A percentile compares a stretch with the other conserved stretches of the same genome.
These are phyloP conservation scores for Macquaria australasica DNA, from an alignment of 2,113 vertebrate genomes.

Conservation along the genomic window DNA sequence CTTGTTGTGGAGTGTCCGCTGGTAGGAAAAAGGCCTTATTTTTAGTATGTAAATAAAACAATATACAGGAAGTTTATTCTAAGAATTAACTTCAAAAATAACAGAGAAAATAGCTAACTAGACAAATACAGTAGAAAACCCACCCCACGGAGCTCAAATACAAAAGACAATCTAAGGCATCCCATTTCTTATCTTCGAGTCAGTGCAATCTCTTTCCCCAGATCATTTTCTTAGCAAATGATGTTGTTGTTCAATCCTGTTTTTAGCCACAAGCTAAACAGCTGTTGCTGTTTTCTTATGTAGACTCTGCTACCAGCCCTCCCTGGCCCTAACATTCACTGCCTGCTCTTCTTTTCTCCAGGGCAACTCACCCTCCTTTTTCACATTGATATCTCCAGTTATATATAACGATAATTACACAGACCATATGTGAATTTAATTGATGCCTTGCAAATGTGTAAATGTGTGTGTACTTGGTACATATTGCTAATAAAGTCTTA, in stretches of 20 bases:
- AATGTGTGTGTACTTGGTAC: conserved; percentile 57
- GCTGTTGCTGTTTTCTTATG: conserved; percentile 87
- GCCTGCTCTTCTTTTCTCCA: conserved; percentile 73
- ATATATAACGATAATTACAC: conserved; percentile 82
- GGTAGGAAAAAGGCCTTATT: not conserved
- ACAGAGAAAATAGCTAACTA: conserved; percentile 13
- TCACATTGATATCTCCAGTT: conserved; percentile 70
- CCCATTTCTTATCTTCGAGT: conserved; percentile 64
- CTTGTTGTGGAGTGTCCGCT: not conserved
- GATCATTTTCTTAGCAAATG: conserved; percentile 82
- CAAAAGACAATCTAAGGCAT: conserved; percentile 38
- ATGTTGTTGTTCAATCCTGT: conserved; percentile 81
- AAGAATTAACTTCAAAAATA: conserved; percentile 4
- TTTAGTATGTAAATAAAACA: conserved; percentile 18
- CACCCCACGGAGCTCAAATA: conserved; percentile 7
- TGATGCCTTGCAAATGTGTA: conserved; percentile 70
- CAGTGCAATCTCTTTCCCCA: conserved; percentile 69
- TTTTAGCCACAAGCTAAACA: conserved; percentile 87
- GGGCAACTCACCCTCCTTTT: conserved; percentile 71
- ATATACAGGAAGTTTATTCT: not conserved
- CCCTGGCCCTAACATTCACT: conserved; percentile 69
- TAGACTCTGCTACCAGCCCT: conserved; percentile 73
- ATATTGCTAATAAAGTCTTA: conserved; percentile 74
- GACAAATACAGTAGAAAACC: conserved; percentile 13
- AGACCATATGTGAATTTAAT: conserved; percentile 81